Evolutionary conservation across 2,888 invertebrate genomes (phyloP), one percentile per base, ranked within the genome.

Genomic region (Tridacna crocea): DNA sequence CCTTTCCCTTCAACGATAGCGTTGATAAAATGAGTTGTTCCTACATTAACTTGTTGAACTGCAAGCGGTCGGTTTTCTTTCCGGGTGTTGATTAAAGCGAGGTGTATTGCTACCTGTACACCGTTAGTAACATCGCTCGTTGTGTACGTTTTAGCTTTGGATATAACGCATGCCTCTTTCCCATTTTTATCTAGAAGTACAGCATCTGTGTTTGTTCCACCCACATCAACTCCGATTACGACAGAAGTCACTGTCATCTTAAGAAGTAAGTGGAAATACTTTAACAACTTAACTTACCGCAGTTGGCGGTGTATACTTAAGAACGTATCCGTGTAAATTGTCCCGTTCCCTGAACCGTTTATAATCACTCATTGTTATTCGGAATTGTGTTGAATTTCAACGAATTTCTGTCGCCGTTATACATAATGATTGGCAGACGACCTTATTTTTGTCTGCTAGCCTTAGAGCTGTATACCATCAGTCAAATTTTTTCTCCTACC

Each of bases 1-100:
- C 85, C 72, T 68, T 89, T 90, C 22, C 91, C 83, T 83, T 93
- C 93, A 10, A 93, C 87, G 0, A 93, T 89, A 15, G 93, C 94
- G 82, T 94, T 94, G 11, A 93, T 91, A 83, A 94, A 93, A 82
- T 94, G 94, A 0, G 93, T 93, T 10, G 94, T 94, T 15, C 93
- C 93, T 24, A 93, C 91, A 84, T 92, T 91, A 0, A 93, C 87
- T 74, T 91, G 91, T n/a, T 79, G 82, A 47, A 90, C 83, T 4
- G 77, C 82, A 6, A 88, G 36, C 19, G 55, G 66, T 19, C 47
- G n/a, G 22, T 73, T 73, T 65, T 73, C 58, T 77, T 78, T 73
- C 76, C 73, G 75, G 12, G 86, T 75, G 63, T 81, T 66, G n/a
- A 83, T 75, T 15, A 90, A 70, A 19, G 84, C 84, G 60, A 70